Evolutionary conservation across 2,797 vertebrate species (phyloP).

Genomic region (Masticophis lateralis): DNA sequence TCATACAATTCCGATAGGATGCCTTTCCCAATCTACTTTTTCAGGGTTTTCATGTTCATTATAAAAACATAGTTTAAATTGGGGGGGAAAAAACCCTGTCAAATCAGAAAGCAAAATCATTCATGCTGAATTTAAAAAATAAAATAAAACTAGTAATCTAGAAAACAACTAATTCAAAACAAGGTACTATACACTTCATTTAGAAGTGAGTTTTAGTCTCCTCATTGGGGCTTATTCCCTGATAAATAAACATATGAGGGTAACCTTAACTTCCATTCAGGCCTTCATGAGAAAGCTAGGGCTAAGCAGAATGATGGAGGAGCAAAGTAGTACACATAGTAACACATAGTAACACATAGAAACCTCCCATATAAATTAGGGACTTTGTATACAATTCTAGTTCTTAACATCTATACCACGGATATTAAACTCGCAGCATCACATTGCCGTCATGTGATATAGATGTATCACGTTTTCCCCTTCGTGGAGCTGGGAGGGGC

Average conservation of each 20-base stretch:
- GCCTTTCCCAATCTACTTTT: background rate
- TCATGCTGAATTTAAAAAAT: background rate
- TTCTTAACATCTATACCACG: background rate
- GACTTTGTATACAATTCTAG: background rate
- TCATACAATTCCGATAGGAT: background rate
- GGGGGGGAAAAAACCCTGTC: background rate
- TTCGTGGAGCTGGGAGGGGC: too few species aligned
- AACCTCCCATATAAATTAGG: background rate
- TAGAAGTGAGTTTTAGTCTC: background rate
- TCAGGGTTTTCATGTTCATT: background rate
- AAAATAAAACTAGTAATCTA: background rate
- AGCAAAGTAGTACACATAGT: background rate
- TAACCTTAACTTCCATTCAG: background rate
- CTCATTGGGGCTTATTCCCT: background rate
- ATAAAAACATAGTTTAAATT: background rate
- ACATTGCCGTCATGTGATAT: too few species aligned
- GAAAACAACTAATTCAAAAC: background rate
- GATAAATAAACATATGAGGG: background rate
- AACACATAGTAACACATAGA: too few species aligned
- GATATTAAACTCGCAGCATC: too few species aligned
- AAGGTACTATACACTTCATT: background rate
- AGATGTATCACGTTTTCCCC: too few species aligned
- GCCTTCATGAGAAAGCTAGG: background rate
- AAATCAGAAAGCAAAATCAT: background rate
- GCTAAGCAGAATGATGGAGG: background rate